Evolutionary conservation across 2,113 vertebrate species (phyloP).

Genomic region (Esox niger): DNA sequence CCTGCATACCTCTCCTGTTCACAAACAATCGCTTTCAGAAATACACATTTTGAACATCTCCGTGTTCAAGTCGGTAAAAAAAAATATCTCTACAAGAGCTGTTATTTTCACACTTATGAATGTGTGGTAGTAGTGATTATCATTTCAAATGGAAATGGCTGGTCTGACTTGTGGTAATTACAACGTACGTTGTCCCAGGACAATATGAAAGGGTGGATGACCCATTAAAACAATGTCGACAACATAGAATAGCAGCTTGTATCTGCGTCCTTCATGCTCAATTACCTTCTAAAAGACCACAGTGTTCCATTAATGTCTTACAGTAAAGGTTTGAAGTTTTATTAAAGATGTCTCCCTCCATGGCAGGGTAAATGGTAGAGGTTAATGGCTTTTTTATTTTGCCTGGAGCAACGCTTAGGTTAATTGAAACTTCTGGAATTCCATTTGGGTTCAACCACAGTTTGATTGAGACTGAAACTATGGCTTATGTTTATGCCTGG

Average conservation of each 20-base stretch:
- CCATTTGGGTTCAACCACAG: background rate
- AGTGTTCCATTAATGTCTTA: conserved; percentile 25
- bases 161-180: too few relatives aligned
- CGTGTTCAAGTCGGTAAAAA: too few relatives aligned
- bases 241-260: conserved; percentile 31
- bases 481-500: background rate
- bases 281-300: conserved; percentile 42
- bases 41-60: too few relatives aligned
- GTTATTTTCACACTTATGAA: too few relatives aligned
- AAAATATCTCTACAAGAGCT: too few relatives aligned
- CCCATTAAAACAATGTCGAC: conserved; percentile 8
- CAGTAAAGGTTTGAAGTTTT: conserved; percentile 22
- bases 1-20: too few relatives aligned
- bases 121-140: too few relatives aligned
- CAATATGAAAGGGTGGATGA: too few relatives aligned
- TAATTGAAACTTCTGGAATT: conserved; percentile 16
- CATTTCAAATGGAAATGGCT: too few relatives aligned
- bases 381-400: conserved; percentile 10
- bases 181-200: too few relatives aligned
- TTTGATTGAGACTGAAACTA: background rate
- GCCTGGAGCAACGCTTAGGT: conserved; percentile 5
- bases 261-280: conserved; percentile 47
- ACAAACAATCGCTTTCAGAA: too few relatives aligned
- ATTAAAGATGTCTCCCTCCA: conserved; percentile 11
- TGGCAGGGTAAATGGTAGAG: conserved; percentile 1